phyloP scores from a whole-genome alignment of 2,797 vertebrate species.

The Vireo griseus region DNA sequence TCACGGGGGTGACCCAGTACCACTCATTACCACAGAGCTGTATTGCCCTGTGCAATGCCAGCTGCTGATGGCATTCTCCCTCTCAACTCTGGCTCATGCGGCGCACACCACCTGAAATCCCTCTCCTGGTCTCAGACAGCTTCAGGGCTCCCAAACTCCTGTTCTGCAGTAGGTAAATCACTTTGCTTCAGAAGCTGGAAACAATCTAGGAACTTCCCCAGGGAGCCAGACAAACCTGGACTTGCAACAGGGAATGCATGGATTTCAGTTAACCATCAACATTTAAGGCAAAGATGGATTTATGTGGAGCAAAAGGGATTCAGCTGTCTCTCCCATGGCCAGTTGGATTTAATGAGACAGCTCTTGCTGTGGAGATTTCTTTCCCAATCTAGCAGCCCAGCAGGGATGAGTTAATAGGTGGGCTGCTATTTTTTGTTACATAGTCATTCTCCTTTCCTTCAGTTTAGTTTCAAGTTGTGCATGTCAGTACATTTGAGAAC shows the following conservation, averaged over 20 bases:
- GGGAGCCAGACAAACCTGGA: slow-evolving; percentile 6
- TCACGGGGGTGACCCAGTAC: neutral
- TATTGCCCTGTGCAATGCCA: neutral
- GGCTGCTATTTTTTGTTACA: slow-evolving; percentile 18
- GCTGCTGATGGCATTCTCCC: neutral
- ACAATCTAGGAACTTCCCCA: neutral
- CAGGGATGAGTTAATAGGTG: slow-evolving; percentile 1
- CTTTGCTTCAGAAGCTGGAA: slow-evolving; percentile 1
- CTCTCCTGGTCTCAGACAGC: neutral
- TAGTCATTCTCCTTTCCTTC: neutral
- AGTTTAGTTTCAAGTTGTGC: neutral
- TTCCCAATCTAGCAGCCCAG: slow-evolving; percentile 14
- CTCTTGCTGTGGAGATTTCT: slow-evolving; percentile 27
- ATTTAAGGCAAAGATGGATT: slow-evolving; percentile 26
- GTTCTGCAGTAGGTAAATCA: neutral
- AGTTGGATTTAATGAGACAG: slow-evolving; percentile 36
- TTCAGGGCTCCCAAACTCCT: neutral
- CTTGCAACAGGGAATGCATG: neutral
- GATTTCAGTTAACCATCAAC: neutral
- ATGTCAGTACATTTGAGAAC: neutral
- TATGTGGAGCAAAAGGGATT: slow-evolving; percentile 6
- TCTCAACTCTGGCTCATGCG: neutral
- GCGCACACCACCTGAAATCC: neutral
- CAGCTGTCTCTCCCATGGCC: neutral
- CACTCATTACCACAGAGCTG: neutral